Percentiles rank a stretch among this genome's conserved stretches.
phyloP scores from a whole-genome alignment of 2,113 vertebrate species.

The Struthidea cinerea region DNA sequence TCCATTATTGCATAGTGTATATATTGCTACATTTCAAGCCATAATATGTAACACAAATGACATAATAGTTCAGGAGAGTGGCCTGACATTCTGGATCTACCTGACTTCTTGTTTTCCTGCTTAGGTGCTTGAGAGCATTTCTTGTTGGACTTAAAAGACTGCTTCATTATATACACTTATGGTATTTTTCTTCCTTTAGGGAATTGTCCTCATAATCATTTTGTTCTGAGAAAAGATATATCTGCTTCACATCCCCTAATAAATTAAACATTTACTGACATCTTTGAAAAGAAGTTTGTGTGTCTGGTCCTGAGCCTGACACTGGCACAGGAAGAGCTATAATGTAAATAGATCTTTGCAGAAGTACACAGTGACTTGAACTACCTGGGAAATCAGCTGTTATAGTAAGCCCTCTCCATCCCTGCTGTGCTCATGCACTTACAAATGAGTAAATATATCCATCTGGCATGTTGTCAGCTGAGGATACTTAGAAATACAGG shows the following conservation, averaged over 20 bases:
- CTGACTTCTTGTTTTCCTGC: background rate
- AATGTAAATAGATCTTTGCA: background rate
- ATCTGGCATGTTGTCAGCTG: background rate
- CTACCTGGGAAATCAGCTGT: background rate
- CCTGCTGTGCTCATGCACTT: accelerated
- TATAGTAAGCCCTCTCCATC: background rate
- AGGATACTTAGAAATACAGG: background rate
- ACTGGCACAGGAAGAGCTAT: background rate
- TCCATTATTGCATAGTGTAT: background rate
- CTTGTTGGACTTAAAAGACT: background rate
- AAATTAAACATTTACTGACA: background rate
- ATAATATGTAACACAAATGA: background rate
- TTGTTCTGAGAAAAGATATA: background rate
- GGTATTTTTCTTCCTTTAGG: background rate
- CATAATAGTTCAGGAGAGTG: background rate
- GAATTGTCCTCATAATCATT: background rate
- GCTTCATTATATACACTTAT: background rate
- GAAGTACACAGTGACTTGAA: background rate
- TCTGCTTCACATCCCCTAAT: background rate
- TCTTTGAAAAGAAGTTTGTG: background rate
- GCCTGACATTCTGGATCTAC: background rate
- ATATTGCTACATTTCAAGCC: background rate
- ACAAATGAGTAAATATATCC: background rate
- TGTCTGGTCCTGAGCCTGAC: background rate
- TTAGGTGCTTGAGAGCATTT: background rate